Percentiles rank a stretch among this genome's conserved stretches.
Conservation (phyloP, 2,113 vertebrate species). For the Neoarius graeffei region DNA sequence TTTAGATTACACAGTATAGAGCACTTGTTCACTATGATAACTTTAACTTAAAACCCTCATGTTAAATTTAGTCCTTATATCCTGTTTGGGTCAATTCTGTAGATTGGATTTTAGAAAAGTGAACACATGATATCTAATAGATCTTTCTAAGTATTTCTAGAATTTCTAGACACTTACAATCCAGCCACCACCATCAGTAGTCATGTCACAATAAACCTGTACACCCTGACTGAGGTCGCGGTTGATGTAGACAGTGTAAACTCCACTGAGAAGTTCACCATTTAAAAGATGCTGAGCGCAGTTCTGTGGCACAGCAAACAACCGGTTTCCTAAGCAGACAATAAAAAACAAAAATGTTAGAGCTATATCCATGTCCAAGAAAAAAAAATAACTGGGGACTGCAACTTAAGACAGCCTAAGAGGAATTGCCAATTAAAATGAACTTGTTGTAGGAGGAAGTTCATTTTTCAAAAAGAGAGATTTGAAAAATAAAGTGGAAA, state of each 20-base stretch:
- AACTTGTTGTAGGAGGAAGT: background rate
- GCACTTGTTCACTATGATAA: background rate
- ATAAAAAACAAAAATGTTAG: background rate
- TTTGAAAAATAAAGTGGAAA: background rate
- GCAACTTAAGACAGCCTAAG: background rate
- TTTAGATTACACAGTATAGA: background rate
- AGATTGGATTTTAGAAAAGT: background rate
- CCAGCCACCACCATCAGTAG: constrained; percentile 92
- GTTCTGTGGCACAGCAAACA: constrained; percentile 93
- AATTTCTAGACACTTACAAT: constrained; percentile 81
- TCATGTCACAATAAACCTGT: constrained; percentile 97
- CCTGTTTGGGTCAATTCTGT: background rate
- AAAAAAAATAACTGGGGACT: background rate
- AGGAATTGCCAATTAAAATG: background rate
- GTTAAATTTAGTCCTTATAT: background rate
- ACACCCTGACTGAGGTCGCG: constrained; percentile 85
- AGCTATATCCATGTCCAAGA: background rate
- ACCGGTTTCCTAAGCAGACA: constrained; percentile 79
- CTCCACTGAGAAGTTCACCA: constrained; percentile 83
- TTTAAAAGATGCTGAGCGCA: constrained; percentile 95
- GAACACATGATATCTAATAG: background rate
- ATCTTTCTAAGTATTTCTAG: background rate
- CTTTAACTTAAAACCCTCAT: background rate
- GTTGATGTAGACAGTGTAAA: constrained; percentile 93
- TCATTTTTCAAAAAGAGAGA: background rate